Evolutionary conservation across 2,113 vertebrate genomes (phyloP).

Genomic region (Poecilia latipinna): DNA sequence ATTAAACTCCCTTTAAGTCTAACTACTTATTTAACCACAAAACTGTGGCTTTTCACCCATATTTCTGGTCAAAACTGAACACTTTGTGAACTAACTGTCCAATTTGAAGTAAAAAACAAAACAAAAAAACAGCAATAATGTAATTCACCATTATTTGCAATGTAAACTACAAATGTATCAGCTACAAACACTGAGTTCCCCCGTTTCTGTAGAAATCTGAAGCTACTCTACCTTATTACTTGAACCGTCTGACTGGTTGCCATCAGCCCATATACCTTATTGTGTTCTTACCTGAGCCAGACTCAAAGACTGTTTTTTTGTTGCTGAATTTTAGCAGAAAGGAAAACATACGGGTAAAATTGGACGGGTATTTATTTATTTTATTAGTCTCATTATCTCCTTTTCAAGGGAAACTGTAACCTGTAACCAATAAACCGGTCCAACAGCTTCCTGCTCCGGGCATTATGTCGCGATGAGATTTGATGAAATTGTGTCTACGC

Average conservation of each 20-base stretch:
- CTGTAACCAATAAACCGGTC: neutral
- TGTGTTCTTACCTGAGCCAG: neutral
- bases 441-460: neutral
- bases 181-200: constrained; percentile 23
- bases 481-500: too few relatives aligned
- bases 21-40: too few relatives aligned
- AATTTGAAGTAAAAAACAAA: too few relatives aligned
- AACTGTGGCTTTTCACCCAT: too few relatives aligned
- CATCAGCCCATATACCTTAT: constrained; percentile 62
- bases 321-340: neutral
- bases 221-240: constrained; percentile 38
- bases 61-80: too few relatives aligned
- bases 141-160: neutral
- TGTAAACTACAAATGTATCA: neutral
- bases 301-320: neutral
- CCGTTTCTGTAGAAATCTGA: constrained; percentile 33
- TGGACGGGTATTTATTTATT: neutral
- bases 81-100: too few relatives aligned
- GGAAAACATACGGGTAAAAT: neutral
- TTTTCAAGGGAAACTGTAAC: neutral
- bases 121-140: too few relatives aligned
- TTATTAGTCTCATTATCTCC: neutral
- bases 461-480: too few relatives aligned
- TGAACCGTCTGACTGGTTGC: constrained; percentile 56
- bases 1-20: neutral